A percentile compares a stretch with the other conserved stretches of the same genome.
Conservation (phyloP, 30 jellyfish, hydroid and myxozoan genomes). For the Haliclystus octoradiatus region DNA sequence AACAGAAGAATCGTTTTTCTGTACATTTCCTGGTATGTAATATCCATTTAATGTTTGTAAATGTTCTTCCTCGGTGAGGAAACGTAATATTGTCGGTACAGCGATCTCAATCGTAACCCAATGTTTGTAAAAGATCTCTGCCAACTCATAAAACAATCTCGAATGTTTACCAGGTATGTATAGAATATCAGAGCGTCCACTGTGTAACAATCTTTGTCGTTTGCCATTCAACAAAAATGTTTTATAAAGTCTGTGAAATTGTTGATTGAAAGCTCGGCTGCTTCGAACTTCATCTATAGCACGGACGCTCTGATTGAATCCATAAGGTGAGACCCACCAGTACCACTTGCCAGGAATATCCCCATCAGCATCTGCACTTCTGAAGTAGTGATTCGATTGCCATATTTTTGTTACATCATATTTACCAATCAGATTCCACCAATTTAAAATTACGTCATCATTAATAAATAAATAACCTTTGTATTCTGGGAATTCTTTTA, state of each 20-base stretch:
- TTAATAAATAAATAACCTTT: slow-evolving; percentile 73
- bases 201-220: slow-evolving; percentile 19
- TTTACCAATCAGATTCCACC: slow-evolving; percentile 58
- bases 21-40: slow-evolving; percentile 88
- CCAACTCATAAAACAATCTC: slow-evolving; percentile 44
- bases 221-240: slow-evolving; percentile 27
- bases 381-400: slow-evolving; percentile 67
- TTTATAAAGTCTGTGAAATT: background rate
- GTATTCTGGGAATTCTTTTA: slow-evolving; percentile 28
- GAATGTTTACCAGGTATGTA: slow-evolving; percentile 68
- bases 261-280: background rate
- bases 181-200: slow-evolving; percentile 77
- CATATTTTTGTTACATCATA: slow-evolving; percentile 50
- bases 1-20: slow-evolving; percentile 82
- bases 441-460: slow-evolving; percentile 82
- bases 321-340: slow-evolving; percentile 98
- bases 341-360: slow-evolving; percentile 67
- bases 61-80: slow-evolving; percentile 27
- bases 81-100: slow-evolving; percentile 69
- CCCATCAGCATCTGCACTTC: slow-evolving; percentile 24
- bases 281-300: slow-evolving; percentile 47
- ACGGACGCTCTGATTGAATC: slow-evolving; percentile 46
- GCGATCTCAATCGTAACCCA: slow-evolving; percentile 79
- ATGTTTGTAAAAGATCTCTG: slow-evolving; percentile 43
- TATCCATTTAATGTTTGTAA: slow-evolving; percentile 50